Evolutionary conservation across 1,140 invertebrate species (phyloP), one percentile per base, ranked within the genome.

Genomic region (Hypothenemus hampei): DNA sequence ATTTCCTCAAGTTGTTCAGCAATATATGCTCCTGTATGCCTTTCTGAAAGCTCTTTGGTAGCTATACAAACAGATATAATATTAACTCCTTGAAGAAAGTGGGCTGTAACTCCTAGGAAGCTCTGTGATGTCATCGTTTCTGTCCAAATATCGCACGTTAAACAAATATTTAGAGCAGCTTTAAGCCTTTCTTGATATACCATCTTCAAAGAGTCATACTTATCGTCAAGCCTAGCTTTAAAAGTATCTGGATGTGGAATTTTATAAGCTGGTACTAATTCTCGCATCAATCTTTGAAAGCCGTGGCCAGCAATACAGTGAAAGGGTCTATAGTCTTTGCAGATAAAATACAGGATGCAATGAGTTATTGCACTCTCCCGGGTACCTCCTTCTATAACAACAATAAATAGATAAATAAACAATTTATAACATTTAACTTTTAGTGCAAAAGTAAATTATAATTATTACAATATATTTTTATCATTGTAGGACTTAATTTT

Each of bases 61-160:
- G 7, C 48, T 16, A 39, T 13, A 19, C 7, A 16, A 15, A 24
- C 15, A 15, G 36, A 24, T 16, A 11, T 20, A 18, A 35, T 37
- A 24, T 40, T 51, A 21, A 11, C 19, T 23, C 33, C 21, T 21
- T 40, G 23, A 40, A 40, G 8, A 40, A 24, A 51, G 19, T 51
- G 48, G 5, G 22, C 37, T 3, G 48, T 40, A 4, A 51, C 20
- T 15, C 48, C 36, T 15, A 39, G 15, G 19, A 23, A 51, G 20
- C 48, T 39, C 6, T 21, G 22, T 6, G 21, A 23, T 24, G 35
- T 20, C 48, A 51, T 39, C 11, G 16, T 45, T 31, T 24, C 24
- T 26, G 3, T 45, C 43, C 43, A 41, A 7, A 41, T 20, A 21
- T 41, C 39, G 6, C 10, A 18, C 6, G 39, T 41, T 4, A 41